Conservation (phyloP, 2,888 invertebrate species). For the Drosophila greeni region DNA sequence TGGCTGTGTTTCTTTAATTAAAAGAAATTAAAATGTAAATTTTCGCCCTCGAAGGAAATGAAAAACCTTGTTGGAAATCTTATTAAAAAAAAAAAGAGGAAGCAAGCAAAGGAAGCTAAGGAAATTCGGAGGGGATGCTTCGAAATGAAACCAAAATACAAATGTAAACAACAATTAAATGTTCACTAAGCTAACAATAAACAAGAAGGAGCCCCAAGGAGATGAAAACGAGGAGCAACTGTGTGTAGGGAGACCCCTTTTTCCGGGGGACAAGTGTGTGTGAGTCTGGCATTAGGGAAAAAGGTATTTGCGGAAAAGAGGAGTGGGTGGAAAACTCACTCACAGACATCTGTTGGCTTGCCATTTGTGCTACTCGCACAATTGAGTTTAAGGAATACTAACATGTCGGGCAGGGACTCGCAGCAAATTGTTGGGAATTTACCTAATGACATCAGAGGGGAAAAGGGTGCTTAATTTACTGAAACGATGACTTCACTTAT, state of each 20-base stretch:
- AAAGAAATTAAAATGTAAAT: slow-evolving; percentile 73
- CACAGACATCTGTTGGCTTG: slow-evolving; percentile 25
- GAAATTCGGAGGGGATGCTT: slow-evolving; percentile 22
- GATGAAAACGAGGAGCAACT: neutral
- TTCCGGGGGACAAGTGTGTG: slow-evolving; percentile 1
- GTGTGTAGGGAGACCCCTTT: slow-evolving; percentile 4
- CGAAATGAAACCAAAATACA: slow-evolving; percentile 65
- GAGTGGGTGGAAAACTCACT: slow-evolving; percentile 3
- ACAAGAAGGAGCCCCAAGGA: slow-evolving; percentile 13
- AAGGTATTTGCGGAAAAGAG: slow-evolving; percentile 13
- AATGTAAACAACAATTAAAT: slow-evolving; percentile 74
- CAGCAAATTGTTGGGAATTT: slow-evolving; percentile 1
- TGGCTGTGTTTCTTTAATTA: slow-evolving; percentile 58
- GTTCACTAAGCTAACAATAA: slow-evolving; percentile 66
- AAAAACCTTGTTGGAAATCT: too few species aligned
- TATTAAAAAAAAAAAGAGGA: slow-evolving; percentile 52
- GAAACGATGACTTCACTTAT: neutral
- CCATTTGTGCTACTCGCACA: slow-evolving; percentile 32
- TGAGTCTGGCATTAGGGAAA: neutral
- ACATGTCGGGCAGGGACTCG: neutral
- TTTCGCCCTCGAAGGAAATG: too few species aligned
- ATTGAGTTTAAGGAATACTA: slow-evolving; percentile 20
- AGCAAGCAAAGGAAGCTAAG: slow-evolving; percentile 2
- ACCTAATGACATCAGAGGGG: slow-evolving; percentile 1
- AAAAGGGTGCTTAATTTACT: slow-evolving; percentile 2